phyloP scores from a whole-genome alignment of 2,888 invertebrate species.

The Thera britannica region DNA sequence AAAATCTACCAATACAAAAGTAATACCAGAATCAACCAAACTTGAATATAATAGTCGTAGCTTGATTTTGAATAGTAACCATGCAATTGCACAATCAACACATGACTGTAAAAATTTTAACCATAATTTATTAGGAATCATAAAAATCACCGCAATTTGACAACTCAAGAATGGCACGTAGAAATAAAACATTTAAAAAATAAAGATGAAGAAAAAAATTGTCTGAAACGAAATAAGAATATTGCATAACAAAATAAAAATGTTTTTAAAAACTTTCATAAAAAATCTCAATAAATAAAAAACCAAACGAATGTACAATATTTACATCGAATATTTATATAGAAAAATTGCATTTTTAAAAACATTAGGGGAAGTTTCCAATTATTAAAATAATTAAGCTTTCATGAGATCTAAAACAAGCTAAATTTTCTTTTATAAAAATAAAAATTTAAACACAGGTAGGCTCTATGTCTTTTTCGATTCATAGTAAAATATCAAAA shows the following conservation, averaged over 20 bases:
- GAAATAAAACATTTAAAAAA: conserved; percentile 50
- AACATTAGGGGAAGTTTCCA: conserved; percentile 62
- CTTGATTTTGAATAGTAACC: no score
- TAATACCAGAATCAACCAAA: no score
- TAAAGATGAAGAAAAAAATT: conserved; percentile 54
- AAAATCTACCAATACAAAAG: no score
- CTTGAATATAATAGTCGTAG: no score
- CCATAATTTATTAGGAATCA: conserved; percentile 61
- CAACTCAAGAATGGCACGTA: conserved; percentile 73
- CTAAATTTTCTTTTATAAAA: conserved; percentile 65
- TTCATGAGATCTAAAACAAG: conserved; percentile 69
- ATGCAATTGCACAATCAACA: no score
- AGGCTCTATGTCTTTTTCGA: conserved; percentile 79
- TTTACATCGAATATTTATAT: conserved; percentile 81
- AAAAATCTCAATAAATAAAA: conserved; percentile 77
- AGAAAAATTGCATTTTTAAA: conserved; percentile 65
- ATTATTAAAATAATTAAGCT: conserved; percentile 47
- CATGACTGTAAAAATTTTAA: conserved; percentile 39
- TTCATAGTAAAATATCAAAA: conserved; percentile 84
- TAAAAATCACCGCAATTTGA: conserved; percentile 60
- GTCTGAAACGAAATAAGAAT: conserved; percentile 50
- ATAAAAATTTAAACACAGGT: conserved; percentile 66
- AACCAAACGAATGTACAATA: conserved; percentile 78
- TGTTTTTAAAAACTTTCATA: conserved; percentile 67
- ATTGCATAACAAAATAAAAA: conserved; percentile 76